Evolutionary conservation across 2,113 vertebrate species (phyloP).

Genomic region (Carlito syrichta): DNA sequence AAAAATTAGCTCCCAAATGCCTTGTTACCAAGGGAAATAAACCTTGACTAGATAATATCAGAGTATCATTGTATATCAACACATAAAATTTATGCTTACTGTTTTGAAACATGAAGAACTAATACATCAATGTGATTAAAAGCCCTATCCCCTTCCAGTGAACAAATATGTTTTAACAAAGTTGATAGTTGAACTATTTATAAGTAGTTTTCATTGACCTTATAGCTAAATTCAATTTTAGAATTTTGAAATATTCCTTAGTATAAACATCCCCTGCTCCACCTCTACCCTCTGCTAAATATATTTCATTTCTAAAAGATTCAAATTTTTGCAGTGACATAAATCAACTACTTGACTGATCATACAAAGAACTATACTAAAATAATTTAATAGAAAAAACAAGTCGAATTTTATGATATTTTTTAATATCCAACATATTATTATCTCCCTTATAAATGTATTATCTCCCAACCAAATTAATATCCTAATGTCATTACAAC

Average conservation of each 20-base stretch:
- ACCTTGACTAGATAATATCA: background rate
- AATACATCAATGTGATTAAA: background rate
- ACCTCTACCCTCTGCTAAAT: background rate
- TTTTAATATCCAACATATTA: background rate
- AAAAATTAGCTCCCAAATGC: background rate
- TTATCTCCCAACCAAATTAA: background rate
- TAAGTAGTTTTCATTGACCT: background rate
- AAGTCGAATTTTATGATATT: background rate
- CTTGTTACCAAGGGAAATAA: background rate
- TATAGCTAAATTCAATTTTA: conserved; percentile 11
- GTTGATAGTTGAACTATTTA: background rate
- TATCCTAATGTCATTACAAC: background rate
- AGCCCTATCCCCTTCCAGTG: background rate
- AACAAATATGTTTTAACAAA: background rate
- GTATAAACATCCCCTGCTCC: background rate
- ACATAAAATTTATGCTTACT: background rate
- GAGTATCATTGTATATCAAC: background rate
- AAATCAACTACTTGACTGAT: background rate
- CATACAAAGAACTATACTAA: background rate
- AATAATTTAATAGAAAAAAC: background rate
- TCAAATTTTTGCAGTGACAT: background rate
- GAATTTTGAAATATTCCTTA: background rate
- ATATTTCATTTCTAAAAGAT: background rate
- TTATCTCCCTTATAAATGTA: background rate
- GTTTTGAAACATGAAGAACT: background rate